A percentile compares a stretch with the other conserved stretches of the same genome.
Evolutionary conservation across 2,797 vertebrate species (phyloP).

Genomic region (Danio jaintianensis): DNA sequence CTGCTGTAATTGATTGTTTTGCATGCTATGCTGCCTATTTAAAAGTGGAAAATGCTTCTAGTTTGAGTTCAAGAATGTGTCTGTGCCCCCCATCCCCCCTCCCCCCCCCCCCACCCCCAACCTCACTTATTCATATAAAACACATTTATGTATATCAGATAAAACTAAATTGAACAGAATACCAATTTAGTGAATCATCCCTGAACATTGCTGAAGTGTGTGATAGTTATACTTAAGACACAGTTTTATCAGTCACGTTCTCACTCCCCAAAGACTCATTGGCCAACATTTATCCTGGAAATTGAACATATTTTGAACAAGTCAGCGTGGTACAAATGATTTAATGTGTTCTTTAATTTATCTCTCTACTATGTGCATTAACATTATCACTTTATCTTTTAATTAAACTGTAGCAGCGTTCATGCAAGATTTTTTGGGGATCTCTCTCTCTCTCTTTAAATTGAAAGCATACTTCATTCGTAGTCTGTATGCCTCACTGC

Average conservation of each 20-base stretch:
- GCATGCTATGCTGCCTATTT: background rate
- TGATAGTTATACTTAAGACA: background rate
- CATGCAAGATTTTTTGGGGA: background rate
- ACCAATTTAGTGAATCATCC: background rate
- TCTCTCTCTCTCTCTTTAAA: background rate
- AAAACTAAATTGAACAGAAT: conserved; percentile 6
- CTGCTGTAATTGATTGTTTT: background rate
- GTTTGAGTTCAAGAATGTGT: background rate
- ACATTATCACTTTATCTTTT: conserved; percentile 1
- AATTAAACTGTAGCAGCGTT: conserved; percentile 7
- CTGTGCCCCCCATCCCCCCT: too few relatives aligned
- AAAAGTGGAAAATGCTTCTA: background rate
- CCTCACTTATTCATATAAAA: background rate
- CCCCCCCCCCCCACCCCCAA: too few relatives aligned
- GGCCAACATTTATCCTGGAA: background rate
- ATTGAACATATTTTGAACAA: background rate
- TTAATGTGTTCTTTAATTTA: background rate
- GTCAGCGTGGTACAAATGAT: background rate
- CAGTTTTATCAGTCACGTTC: background rate
- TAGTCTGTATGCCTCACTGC: background rate
- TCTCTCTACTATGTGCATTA: background rate
- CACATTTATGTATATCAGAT: background rate
- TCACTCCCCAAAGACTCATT: background rate
- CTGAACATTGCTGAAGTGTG: background rate
- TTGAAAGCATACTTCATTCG: background rate